Conservation (phyloP, 2,797 vertebrate genomes). For the Platyrinchus mystaceus region DNA sequence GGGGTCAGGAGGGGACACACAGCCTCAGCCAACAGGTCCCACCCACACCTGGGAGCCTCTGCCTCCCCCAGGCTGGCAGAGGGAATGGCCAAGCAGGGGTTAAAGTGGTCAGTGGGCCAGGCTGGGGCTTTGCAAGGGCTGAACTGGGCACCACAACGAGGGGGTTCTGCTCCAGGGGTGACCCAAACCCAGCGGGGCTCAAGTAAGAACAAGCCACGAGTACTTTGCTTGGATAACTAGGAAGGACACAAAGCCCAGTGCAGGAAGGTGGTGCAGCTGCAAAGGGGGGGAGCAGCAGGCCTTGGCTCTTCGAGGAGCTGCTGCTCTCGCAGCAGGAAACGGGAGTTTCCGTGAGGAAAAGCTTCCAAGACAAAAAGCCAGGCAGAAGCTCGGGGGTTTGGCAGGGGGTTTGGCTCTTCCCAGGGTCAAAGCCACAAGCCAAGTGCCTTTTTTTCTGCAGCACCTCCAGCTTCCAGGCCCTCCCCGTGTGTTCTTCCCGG, state of each 20-base stretch:
- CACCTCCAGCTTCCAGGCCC: background rate
- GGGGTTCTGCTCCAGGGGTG: background rate
- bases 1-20: background rate
- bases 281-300: background rate
- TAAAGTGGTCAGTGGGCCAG: background rate
- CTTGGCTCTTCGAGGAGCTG: background rate
- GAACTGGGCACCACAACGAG: background rate
- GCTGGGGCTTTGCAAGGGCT: background rate
- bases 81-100: background rate
- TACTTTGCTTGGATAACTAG: background rate
- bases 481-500: background rate
- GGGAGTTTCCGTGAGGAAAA: background rate
- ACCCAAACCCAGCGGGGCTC: background rate
- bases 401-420: slow-evolving; percentile 6
- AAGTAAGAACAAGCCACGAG: background rate
- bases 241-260: background rate
- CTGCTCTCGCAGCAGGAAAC: background rate
- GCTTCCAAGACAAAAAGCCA: slow-evolving; percentile 22
- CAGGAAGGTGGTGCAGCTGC: background rate
- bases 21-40: background rate
- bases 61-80: background rate
- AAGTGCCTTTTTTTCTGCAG: background rate
- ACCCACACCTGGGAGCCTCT: fast-evolving
- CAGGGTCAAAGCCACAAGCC: background rate
- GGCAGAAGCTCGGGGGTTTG: slow-evolving; percentile 35